Conservation (phyloP, 2,888 invertebrate genomes). For the Leuctra nigra region DNA sequence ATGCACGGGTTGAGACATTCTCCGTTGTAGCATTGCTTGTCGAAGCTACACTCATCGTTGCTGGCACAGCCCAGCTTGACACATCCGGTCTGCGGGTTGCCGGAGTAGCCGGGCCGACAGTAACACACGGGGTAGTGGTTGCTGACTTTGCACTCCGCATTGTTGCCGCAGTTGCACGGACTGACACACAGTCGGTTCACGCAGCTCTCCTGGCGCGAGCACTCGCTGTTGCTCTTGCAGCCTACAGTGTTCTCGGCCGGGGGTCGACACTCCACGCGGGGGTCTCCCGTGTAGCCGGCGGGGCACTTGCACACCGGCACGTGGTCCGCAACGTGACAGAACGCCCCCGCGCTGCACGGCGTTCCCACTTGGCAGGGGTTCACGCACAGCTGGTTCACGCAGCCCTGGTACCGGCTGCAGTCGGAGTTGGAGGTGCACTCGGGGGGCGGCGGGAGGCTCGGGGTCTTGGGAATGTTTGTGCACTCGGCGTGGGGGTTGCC, state of each 20-base stretch:
- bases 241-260: slow-evolving; percentile 56
- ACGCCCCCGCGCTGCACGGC: slow-evolving; percentile 71
- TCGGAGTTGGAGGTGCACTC: slow-evolving; percentile 76
- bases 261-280: slow-evolving; percentile 63
- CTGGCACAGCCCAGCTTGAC: slow-evolving; percentile 75
- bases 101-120: slow-evolving; percentile 75
- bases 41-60: slow-evolving; percentile 73
- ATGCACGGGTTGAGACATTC: slow-evolving; percentile 78
- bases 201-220: slow-evolving; percentile 75
- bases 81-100: slow-evolving; percentile 78
- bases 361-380: slow-evolving; percentile 66
- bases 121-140: slow-evolving; percentile 82
- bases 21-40: slow-evolving; percentile 74
- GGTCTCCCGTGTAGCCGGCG: slow-evolving; percentile 65
- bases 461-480: slow-evolving; percentile 36
- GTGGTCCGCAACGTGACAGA: slow-evolving; percentile 73
- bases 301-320: slow-evolving; percentile 76
- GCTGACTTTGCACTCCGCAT: slow-evolving; percentile 73
- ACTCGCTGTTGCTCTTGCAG: slow-evolving; percentile 73
- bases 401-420: slow-evolving; percentile 66
- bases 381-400: slow-evolving; percentile 66
- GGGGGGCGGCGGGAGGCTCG: slow-evolving; percentile 40
- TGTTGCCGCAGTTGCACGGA: slow-evolving; percentile 79
- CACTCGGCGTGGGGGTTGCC: slow-evolving; percentile 78
- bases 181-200: slow-evolving; percentile 71